Percentiles rank a stretch among this genome's conserved stretches.
These are phyloP conservation scores for Galemys pyrenaicus DNA, from an alignment of 2,113 vertebrate species.

Conservation along the genomic window DNA sequence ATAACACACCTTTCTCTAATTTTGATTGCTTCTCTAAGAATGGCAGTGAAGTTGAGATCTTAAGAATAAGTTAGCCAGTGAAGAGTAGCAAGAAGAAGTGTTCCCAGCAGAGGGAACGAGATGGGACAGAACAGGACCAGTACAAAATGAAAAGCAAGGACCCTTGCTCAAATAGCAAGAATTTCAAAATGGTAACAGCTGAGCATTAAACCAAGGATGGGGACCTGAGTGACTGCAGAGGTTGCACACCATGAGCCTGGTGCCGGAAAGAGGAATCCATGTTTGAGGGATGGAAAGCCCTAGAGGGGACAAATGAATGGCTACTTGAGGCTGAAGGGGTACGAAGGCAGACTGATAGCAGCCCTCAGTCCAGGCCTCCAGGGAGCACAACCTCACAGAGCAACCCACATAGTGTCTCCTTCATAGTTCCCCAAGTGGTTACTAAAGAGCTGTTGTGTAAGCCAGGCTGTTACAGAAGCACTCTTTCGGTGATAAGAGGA, in stretches of 20 bases:
- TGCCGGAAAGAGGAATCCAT: background rate
- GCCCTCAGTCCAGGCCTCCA: background rate
- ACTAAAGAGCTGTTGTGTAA: background rate
- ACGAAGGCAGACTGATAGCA: too few relatives aligned
- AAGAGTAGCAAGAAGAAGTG: background rate
- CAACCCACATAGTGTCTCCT: background rate
- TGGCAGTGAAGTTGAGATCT: background rate
- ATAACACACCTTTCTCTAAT: background rate
- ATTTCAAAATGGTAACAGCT: background rate
- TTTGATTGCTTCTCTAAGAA: background rate
- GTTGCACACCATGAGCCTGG: background rate
- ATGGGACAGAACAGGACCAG: background rate
- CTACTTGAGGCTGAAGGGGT: background rate
- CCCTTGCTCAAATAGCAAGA: background rate
- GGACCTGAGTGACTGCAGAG: background rate
- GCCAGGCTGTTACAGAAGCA: background rate
- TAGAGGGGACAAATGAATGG: background rate
- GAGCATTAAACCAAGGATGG: background rate
- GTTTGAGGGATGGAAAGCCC: background rate
- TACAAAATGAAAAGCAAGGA: background rate
- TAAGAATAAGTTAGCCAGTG: background rate
- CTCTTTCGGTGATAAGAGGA: background rate
- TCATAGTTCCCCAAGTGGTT: background rate
- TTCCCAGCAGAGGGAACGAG: background rate
- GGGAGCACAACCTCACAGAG: background rate